Percentiles rank a stretch among this genome's conserved stretches.
Conservation (phyloP, 2,797 vertebrate species). For the Eurystomus glaucurus region DNA sequence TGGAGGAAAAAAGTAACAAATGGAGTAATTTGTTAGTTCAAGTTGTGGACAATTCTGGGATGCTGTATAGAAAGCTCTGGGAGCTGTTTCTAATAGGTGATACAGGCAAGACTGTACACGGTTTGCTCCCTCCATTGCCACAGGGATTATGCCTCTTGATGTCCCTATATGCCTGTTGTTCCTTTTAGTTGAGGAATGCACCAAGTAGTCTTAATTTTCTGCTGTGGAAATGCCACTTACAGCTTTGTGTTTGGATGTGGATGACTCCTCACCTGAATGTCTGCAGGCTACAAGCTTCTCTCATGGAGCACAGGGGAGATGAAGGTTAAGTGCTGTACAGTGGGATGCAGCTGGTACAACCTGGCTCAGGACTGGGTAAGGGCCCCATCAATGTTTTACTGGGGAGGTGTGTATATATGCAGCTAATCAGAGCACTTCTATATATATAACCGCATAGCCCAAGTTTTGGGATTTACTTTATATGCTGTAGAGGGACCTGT, state of each 20-base stretch:
- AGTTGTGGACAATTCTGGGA: not conserved
- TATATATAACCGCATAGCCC: not conserved
- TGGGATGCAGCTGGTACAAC: not conserved
- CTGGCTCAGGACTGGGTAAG: not conserved
- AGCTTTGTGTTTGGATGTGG: not conserved
- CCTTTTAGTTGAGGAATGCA: not conserved
- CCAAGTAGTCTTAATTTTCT: not conserved
- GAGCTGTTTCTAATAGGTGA: not conserved
- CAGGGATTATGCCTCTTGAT: accelerated
- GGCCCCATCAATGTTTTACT: not conserved
- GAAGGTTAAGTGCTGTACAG: not conserved
- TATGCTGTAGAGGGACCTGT: not conserved
- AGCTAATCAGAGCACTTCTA: not conserved
- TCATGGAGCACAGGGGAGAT: not conserved
- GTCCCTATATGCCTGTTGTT: not conserved
- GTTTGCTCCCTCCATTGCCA: not conserved
- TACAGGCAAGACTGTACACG: not conserved
- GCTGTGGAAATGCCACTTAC: not conserved
- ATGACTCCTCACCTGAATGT: not conserved
- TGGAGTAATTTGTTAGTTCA: not conserved
- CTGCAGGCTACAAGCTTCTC: not conserved
- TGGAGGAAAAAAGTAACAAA: not conserved
- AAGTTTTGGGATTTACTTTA: not conserved
- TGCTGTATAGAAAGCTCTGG: not conserved
- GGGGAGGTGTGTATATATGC: accelerated